These are phyloP conservation scores for Lophotriccus pileatus DNA, from an alignment of 2,797 vertebrate genomes.

Conservation along the genomic window DNA sequence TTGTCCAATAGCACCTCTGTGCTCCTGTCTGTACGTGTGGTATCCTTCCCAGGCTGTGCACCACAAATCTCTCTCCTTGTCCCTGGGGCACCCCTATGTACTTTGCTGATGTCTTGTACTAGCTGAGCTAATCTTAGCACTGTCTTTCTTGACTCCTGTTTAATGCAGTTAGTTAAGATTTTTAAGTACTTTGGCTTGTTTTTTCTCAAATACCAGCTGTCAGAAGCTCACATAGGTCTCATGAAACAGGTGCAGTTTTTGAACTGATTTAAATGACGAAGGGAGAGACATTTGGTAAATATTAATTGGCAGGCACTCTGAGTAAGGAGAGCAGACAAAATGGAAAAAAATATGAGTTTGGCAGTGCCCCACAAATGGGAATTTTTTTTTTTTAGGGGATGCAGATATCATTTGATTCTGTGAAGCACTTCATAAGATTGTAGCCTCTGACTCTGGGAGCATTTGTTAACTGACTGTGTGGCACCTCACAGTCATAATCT, in stretches of 20 bases:
- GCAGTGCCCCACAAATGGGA: neutral
- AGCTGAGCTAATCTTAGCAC: neutral
- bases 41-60: neutral
- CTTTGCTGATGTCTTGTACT: neutral
- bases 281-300: constrained; percentile 25
- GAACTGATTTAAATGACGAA: constrained; percentile 22
- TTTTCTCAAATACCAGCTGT: constrained; percentile 26
- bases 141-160: neutral
- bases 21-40: fast-evolving
- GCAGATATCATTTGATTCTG: neutral
- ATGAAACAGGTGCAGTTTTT: constrained; percentile 30
- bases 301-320: constrained; percentile 22
- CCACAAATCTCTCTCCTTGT: fast-evolving
- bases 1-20: too few species aligned
- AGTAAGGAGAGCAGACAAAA: neutral
- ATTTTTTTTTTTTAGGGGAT: neutral
- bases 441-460: neutral
- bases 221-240: constrained; percentile 8
- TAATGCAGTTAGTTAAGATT: neutral
- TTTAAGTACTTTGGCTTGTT: neutral
- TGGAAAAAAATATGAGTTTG: neutral
- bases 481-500: neutral
- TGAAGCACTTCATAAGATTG: neutral
- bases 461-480: neutral
- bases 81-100: neutral